These are phyloP conservation scores for Dendrolimus houi DNA, from an alignment of 2,888 invertebrate species.

Conservation along the genomic window DNA sequence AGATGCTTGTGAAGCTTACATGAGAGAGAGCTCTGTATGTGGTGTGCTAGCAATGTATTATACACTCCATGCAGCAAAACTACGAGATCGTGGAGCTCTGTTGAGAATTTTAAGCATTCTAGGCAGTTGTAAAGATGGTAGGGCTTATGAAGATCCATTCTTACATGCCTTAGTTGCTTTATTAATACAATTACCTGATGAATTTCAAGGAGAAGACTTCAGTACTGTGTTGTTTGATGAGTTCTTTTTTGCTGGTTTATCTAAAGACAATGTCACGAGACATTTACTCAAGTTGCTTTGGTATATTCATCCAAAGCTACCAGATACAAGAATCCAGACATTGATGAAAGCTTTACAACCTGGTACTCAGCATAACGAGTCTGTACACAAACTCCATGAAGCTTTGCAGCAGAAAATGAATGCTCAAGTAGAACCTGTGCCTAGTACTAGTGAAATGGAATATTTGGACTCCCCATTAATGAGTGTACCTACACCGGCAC, in stretches of 20 bases:
- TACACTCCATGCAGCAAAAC: constrained; percentile 90
- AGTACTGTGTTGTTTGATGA: constrained; percentile 97
- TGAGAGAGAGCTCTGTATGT: constrained; percentile 93
- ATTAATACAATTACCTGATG: constrained; percentile 92
- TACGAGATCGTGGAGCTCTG: constrained; percentile 87
- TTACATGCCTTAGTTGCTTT: constrained; percentile 92
- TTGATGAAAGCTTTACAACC: constrained; percentile 88
- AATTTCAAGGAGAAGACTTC: constrained; percentile 95
- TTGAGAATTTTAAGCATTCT: constrained; percentile 92
- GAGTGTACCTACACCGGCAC: constrained; percentile 89
- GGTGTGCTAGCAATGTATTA: constrained; percentile 97
- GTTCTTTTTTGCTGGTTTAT: constrained; percentile 93
- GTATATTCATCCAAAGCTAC: constrained; percentile 92
- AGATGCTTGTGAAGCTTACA: constrained; percentile 94
- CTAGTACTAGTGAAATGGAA: constrained; percentile 81
- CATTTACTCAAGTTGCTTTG: constrained; percentile 93
- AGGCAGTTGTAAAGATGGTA: constrained; percentile 92
- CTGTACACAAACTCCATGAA: constrained; percentile 87
- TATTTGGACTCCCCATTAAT: constrained; percentile 89
- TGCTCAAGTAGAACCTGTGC: constrained; percentile 79
- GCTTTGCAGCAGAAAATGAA: constrained; percentile 87
- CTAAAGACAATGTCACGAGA: constrained; percentile 92
- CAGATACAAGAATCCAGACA: constrained; percentile 85
- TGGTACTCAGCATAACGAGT: constrained; percentile 88
- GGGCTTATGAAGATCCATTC: constrained; percentile 96